Conservation (phyloP, 2,797 vertebrate species). For the Acestrorhynchus altus region DNA sequence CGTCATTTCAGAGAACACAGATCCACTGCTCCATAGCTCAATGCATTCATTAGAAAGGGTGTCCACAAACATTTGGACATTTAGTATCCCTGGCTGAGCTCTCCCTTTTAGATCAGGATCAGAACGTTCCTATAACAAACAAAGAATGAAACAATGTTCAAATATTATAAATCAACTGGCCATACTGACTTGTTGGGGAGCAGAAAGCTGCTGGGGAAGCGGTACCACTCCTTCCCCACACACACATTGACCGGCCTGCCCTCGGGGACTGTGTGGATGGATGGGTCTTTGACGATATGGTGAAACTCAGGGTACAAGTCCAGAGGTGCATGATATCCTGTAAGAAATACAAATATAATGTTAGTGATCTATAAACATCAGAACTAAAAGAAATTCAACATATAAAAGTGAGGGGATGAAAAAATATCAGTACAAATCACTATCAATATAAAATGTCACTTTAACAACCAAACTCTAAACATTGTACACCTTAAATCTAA, state of each 20-base stretch:
- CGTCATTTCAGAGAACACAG: too few relatives aligned
- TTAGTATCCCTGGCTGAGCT: too few relatives aligned
- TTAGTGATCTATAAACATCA: too few relatives aligned
- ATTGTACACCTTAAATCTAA: too few relatives aligned
- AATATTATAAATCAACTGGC: neutral
- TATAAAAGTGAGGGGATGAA: too few relatives aligned
- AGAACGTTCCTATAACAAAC: neutral
- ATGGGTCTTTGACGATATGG: conserved; percentile 89
- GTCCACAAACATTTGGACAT: too few relatives aligned
- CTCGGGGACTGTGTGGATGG: conserved; percentile 87
- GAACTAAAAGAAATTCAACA: neutral
- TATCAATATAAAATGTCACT: too few relatives aligned
- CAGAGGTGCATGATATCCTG: conserved; percentile 95
- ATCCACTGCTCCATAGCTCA: too few relatives aligned
- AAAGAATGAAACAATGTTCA: neutral
- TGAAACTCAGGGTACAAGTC: conserved; percentile 97
- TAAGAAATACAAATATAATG: neutral
- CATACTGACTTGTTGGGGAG: conserved; percentile 90
- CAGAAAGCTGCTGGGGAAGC: conserved; percentile 96
- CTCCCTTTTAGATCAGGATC: too few relatives aligned
- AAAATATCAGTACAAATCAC: too few relatives aligned
- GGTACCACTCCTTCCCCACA: conserved; percentile 97
- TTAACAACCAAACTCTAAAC: too few relatives aligned
- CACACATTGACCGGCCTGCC: conserved; percentile 89
- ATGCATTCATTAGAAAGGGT: too few relatives aligned